Conservation (phyloP, 2,797 vertebrate species). For the Florisuga fusca region DNA sequence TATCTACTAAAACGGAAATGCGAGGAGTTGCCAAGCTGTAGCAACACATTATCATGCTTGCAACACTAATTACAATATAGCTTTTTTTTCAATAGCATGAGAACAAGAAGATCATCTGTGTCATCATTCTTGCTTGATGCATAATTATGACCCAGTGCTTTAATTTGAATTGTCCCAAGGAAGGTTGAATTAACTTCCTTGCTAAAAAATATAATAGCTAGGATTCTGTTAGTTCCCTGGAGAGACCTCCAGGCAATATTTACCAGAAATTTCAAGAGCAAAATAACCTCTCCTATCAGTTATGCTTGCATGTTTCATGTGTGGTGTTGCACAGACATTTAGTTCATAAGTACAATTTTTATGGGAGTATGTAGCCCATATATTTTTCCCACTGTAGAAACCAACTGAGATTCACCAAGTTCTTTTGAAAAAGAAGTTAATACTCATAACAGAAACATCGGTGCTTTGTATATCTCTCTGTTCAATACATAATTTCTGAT, state of each 20-base stretch:
- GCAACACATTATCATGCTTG: constrained; percentile 9
- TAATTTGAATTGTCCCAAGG: constrained; percentile 57
- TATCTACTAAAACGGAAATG: not conserved
- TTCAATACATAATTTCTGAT: not conserved
- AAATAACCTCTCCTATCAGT: constrained; percentile 46
- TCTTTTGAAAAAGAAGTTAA: not conserved
- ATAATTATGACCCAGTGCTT: constrained; percentile 49
- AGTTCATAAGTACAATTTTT: not conserved
- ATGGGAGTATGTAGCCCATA: not conserved
- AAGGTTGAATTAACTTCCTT: constrained; percentile 61
- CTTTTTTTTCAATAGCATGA: constrained; percentile 38
- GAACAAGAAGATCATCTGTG: constrained; percentile 45
- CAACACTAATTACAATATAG: constrained; percentile 22
- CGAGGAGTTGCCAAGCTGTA: constrained; percentile 10
- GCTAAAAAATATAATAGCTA: constrained; percentile 72
- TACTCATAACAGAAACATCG: accelerated
- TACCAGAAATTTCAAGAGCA: constrained; percentile 75
- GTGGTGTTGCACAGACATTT: not conserved
- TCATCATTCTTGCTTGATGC: constrained; percentile 35
- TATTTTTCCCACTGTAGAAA: not conserved
- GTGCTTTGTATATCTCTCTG: not conserved
- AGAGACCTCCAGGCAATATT: constrained; percentile 70
- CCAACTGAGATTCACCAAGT: accelerated
- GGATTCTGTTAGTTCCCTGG: constrained; percentile 68
- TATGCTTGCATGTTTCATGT: not conserved